Percentiles rank a stretch among this genome's conserved stretches.
Conservation (phyloP, 2,797 vertebrate genomes). For the Rhinophrynus dorsalis region DNA sequence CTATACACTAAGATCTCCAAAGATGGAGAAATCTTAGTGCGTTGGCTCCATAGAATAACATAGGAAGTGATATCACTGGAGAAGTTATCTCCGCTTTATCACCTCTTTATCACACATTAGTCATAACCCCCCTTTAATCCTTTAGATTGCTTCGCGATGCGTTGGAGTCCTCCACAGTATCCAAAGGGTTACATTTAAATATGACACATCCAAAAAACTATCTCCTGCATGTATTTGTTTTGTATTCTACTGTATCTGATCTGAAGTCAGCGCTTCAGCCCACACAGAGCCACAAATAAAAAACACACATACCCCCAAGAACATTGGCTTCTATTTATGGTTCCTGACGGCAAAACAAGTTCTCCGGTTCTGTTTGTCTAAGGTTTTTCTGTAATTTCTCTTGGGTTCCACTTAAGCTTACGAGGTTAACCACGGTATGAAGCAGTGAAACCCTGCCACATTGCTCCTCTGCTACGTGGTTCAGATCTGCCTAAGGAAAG, state of each 20-base stretch:
- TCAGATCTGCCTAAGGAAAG: constrained; percentile 53
- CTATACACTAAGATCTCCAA: too few relatives aligned
- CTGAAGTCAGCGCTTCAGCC: constrained; percentile 37
- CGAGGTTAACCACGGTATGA: constrained; percentile 61
- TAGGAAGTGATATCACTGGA: too few relatives aligned
- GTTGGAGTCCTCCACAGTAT: too few relatives aligned
- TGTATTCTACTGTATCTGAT: neutral
- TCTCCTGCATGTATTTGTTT: neutral
- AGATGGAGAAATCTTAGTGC: too few relatives aligned
- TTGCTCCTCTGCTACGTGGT: constrained; percentile 54
- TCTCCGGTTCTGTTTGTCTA: constrained; percentile 57
- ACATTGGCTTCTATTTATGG: constrained; percentile 54
- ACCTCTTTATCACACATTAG: too few relatives aligned
- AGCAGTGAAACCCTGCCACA: constrained; percentile 48
- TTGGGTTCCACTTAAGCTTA: constrained; percentile 55
- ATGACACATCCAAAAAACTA: neutral
- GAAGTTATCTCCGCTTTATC: too few relatives aligned
- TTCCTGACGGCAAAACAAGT: constrained; percentile 52
- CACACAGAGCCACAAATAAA: constrained; percentile 48
- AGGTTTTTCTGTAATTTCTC: constrained; percentile 61
- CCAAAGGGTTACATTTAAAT: too few relatives aligned
- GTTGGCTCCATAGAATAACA: too few relatives aligned
- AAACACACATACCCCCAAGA: constrained; percentile 46
- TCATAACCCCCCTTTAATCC: too few relatives aligned
- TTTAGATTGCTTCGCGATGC: too few relatives aligned